Base-by-base conservation (phyloP, 2,113 vertebrate species). In the Probosciger aterrimus region DNA sequence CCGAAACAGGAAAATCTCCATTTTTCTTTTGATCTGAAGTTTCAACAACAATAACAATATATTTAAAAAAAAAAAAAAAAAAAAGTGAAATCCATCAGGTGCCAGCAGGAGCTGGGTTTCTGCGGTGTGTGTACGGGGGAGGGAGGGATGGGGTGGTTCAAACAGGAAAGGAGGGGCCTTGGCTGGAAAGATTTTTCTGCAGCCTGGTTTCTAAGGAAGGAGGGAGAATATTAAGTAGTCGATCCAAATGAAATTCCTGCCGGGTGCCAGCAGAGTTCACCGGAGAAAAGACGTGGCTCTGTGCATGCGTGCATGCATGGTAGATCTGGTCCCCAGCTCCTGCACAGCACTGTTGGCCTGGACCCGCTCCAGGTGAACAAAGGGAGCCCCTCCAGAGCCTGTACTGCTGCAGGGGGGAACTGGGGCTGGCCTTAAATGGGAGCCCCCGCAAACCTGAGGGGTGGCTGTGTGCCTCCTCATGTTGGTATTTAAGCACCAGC, bases 191-290 rank as follows among this genome's bases (percentile, higher is more conserved):
- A 92, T 90, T 96, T 95, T 94, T 95, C 80, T 0, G 83, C 92
- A 92, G 86, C 83, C 92, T 95, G 57, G 86, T 95, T 96, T 93
- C 81, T 89, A 77, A 91, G 78, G 95, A 88, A 91, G 70, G 91
- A 95, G 91, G 8, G 52, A 93, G 95, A 94, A 96, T 96, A 97
- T 95, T 94, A 94, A 97, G 92, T 85, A 92, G 96, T 65, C 82
- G 96, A 96, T 97, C 85, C 86, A 96, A 97, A 94, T 60, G 73
- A 97, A 96, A 95, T 92, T 91, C 90, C 92, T 95, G 74, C 47
- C 3, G 78, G 59, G 70, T 94, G 86, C 93, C 93, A 96, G 86
- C 88, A 91, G 80, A 96, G 95, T 95, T 97, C 95, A 96, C 74
- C 18, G 33, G 88, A 93, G 90, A 95, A 93, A 96, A 96, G 93